A percentile compares a stretch with the other conserved stretches of the same genome.
phyloP scores from a whole-genome alignment of 1,140 invertebrate species.

The Drosophila willistoni region DNA sequence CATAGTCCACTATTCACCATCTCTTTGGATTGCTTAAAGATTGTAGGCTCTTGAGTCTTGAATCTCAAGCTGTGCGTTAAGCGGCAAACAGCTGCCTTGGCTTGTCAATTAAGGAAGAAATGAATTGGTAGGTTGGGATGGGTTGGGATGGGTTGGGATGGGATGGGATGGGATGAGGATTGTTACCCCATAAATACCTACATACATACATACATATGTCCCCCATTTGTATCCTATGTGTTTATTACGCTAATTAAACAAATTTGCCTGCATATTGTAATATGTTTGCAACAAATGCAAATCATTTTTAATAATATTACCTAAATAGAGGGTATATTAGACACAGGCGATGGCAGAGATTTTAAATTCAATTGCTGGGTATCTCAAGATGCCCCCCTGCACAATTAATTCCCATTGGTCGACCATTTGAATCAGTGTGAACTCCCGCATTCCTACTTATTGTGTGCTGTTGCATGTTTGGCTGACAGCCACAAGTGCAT shows the following conservation, averaged over 20 bases:
- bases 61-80: slow-evolving; percentile 30
- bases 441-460: slow-evolving; percentile 15
- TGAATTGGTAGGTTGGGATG: no score
- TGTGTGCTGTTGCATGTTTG: slow-evolving; percentile 63
- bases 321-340: background rate
- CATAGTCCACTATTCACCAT: no score
- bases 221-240: slow-evolving; percentile 42
- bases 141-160: no score
- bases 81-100: slow-evolving; percentile 72
- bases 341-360: background rate
- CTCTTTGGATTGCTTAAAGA: no score
- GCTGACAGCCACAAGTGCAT: slow-evolving; percentile 78
- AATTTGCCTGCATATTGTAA: slow-evolving; percentile 63
- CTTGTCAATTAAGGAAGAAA: slow-evolving; percentile 51
- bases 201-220: background rate
- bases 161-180: background rate
- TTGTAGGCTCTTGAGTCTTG: background rate
- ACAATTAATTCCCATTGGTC: background rate
- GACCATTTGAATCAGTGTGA: background rate
- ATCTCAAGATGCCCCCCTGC: background rate
- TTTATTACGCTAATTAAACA: slow-evolving; percentile 72
- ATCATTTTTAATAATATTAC: background rate
- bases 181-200: background rate
- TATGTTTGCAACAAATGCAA: slow-evolving; percentile 33
- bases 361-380: background rate